Percentiles rank a stretch among this genome's conserved stretches.
These are phyloP conservation scores for Gryllus longicercus DNA, from an alignment of 2,888 invertebrate species.

Conservation along the genomic window DNA sequence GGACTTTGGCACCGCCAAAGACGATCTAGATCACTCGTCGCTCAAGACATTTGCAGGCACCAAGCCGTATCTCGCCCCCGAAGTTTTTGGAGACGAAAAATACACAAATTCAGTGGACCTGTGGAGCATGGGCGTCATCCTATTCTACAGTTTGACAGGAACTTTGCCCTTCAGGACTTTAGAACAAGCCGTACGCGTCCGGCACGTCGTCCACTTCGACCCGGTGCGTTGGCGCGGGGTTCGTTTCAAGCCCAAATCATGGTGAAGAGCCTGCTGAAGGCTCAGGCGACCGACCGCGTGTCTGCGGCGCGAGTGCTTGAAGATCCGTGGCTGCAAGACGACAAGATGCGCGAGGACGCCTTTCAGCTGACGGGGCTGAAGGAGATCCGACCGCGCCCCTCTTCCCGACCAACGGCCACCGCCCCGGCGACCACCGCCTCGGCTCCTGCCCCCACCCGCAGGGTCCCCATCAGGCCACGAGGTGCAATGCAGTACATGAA, in stretches of 20 bases:
- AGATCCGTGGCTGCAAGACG: not conserved
- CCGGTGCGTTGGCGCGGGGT: not conserved
- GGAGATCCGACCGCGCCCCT: not conserved
- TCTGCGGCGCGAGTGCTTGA: not conserved
- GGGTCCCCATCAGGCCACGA: too few relatives aligned
- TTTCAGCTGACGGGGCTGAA: not conserved
- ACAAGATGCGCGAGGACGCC: not conserved
- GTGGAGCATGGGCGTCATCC: slow-evolving; percentile 9
- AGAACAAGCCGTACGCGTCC: not conserved
- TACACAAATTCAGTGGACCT: not conserved
- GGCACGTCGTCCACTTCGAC: not conserved
- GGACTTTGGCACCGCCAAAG: not conserved
- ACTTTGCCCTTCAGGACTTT: not conserved
- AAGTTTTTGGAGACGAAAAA: not conserved
- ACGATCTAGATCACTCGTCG: not conserved
- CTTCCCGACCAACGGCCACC: not conserved
- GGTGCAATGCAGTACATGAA: too few relatives aligned
- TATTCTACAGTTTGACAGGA: not conserved
- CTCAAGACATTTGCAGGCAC: not conserved
- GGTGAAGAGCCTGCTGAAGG: not conserved
- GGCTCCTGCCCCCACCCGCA: too few relatives aligned
- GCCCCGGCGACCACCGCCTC: not conserved
- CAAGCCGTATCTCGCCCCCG: not conserved
- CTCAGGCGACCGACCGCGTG: not conserved
- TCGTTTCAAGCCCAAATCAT: not conserved